Evolutionary conservation across 2,888 invertebrate species (phyloP), one percentile per base, ranked within the genome.

Genomic region (Epinotia bilunana): DNA sequence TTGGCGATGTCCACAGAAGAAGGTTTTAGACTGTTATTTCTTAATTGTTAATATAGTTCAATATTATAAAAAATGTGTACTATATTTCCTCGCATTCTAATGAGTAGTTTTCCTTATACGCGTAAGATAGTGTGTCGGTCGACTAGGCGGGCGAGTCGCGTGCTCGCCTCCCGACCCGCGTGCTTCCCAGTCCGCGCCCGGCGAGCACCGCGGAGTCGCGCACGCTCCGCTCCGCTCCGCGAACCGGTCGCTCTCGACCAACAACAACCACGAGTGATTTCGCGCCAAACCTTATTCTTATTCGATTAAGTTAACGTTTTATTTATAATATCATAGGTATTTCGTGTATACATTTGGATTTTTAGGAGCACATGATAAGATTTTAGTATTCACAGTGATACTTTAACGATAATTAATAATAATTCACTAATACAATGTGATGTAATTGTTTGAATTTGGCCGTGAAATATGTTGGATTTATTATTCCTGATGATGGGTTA

Each of bases 171-270:
- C 69, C 70, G 67, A 76, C n/a, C n/a, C n/a, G n/a, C n/a, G 72
- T 69, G 67, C 60, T 73, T 64, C 73, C n/a, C 91, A 91, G 91
- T 92, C 82, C 80, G 83, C 83, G 77, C 77, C 83, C 85, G 87
- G 85, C 79, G 76, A 79, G 87, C 86, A 84, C 80, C 84, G 90
- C 86, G 87, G 85, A 79, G 83, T 79, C 87, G 91, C 91, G 92
- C 88, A 74, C 81, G 78, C 78, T 77, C 77, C 80, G 78, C 78
- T 77, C 77, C 80, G 84, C 78, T 74, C 76, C 78, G 74, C 76
- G 77, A 73, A 69, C 75, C 74, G 64, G 62, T 65, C 76, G 63
- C 43, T 18, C 71, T 73, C 74, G 67, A 55, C 60, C 43, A 28
- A 65, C 63, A 60, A 20, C 28, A 46, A 63, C 46, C 68, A 72